Conservation (phyloP, 2,113 vertebrate genomes). For the Mastomys natalensis region DNA sequence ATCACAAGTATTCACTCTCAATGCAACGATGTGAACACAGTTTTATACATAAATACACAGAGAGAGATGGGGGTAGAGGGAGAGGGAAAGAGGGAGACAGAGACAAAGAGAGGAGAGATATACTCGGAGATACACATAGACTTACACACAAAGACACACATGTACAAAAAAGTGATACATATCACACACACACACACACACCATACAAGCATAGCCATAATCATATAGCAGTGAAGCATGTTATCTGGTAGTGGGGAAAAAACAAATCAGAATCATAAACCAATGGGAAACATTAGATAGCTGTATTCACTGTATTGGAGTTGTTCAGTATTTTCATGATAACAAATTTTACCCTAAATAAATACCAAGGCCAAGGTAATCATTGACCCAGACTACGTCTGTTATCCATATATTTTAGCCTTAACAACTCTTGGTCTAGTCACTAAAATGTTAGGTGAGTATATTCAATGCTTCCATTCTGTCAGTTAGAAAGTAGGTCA, state of each 20-base stretch:
- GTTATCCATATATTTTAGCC: slow-evolving; percentile 14
- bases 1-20: neutral
- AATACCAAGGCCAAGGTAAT: neutral
- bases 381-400: slow-evolving; percentile 5
- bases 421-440: neutral
- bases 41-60: neutral
- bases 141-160: too few relatives aligned
- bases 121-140: too few relatives aligned
- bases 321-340: slow-evolving; percentile 5
- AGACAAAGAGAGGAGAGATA: too few relatives aligned
- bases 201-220: neutral
- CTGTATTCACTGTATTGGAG: neutral
- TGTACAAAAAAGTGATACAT: too few relatives aligned
- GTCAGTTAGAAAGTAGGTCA: neutral
- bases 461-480: slow-evolving; percentile 19
- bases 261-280: neutral
- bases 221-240: neutral
- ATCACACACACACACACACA: neutral
- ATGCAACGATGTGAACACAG: neutral
- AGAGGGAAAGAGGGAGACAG: neutral
- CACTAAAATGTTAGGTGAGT: slow-evolving; percentile 52
- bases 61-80: neutral
- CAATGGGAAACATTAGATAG: neutral
- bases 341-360: slow-evolving; percentile 28
- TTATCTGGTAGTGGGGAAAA: neutral